These are phyloP conservation scores for Halocaridina rubra DNA, from an alignment of 2,888 invertebrate genomes.

Conservation along the genomic window DNA sequence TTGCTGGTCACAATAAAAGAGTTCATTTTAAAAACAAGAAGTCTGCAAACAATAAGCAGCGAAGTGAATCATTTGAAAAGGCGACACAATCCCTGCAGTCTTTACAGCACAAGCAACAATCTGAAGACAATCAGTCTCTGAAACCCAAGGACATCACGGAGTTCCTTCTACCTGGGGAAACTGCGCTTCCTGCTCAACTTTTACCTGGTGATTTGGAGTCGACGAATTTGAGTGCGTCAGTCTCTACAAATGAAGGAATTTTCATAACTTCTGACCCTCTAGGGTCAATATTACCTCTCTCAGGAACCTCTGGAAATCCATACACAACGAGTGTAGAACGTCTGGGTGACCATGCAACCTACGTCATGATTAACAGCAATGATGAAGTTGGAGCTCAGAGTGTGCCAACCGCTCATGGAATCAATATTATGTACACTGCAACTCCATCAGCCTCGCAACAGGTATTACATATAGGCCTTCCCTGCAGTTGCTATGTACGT, in stretches of 20 bases:
- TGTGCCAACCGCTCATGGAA: conserved; percentile 6
- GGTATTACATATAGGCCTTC: no score
- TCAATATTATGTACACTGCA: conserved; percentile 44
- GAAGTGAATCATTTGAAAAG: neutral
- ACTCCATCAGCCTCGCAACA: conserved; percentile 26
- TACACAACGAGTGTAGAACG: neutral
- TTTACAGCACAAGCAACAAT: neutral
- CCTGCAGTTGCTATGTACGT: no score
- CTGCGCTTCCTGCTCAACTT: conserved; percentile 13
- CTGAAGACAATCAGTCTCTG: neutral
- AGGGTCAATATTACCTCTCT: conserved; percentile 27
- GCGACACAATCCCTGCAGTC: neutral
- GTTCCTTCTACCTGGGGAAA: conserved; percentile 14
- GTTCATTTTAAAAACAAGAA: conserved; percentile 29
- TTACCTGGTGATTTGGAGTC: conserved; percentile 13
- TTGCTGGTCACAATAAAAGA: conserved; percentile 41
- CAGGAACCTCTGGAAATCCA: neutral
- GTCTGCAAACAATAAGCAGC: neutral
- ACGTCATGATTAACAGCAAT: conserved; percentile 45
- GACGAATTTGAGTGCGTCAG: neutral
- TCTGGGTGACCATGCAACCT: conserved; percentile 25
- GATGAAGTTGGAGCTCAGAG: conserved; percentile 11
- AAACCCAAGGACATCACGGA: conserved; percentile 43
- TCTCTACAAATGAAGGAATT: conserved; percentile 28
- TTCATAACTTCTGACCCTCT: conserved; percentile 33